Percentiles rank a stretch among this genome's conserved stretches.
phyloP scores from a whole-genome alignment of 2,797 vertebrate species.

The Lacerta bilineata region DNA sequence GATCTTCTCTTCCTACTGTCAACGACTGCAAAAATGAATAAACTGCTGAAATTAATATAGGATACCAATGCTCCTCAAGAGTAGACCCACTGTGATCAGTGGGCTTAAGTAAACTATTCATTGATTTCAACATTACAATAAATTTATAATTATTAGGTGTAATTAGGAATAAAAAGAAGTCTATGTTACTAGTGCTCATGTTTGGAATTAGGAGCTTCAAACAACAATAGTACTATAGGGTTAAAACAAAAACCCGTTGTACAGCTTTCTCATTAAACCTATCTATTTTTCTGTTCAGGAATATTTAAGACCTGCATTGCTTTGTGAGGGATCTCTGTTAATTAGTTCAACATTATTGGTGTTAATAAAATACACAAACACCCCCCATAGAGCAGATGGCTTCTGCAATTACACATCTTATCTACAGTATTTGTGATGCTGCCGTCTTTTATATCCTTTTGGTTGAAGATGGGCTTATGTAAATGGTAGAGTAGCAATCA shows the following conservation, averaged over 20 bases:
- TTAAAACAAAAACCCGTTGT: not conserved
- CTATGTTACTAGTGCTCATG: not conserved
- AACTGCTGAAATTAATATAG: too few species aligned
- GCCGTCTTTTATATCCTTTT: conserved; percentile 29
- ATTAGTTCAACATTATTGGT: conserved; percentile 52
- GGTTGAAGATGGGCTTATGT: conserved; percentile 53
- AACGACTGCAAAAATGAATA: too few species aligned
- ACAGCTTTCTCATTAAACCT: conserved; percentile 24
- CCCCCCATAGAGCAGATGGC: conserved; percentile 63
- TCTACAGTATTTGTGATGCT: conserved; percentile 34
- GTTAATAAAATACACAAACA: conserved; percentile 62
- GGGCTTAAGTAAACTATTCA: too few species aligned
- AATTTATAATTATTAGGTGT: not conserved
- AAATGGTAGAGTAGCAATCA: not conserved
- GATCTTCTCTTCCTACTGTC: too few species aligned
- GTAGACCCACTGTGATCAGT: not conserved
- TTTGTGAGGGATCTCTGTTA: not conserved
- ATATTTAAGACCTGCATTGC: conserved; percentile 34
- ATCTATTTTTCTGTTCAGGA: conserved; percentile 31
- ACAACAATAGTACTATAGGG: not conserved
- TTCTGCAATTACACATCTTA: conserved; percentile 54
- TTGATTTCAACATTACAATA: too few species aligned
- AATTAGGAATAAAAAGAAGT: conserved; percentile 12
- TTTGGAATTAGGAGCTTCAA: not conserved
- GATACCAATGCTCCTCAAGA: not conserved